Conservation (phyloP, 2,888 invertebrate genomes). For the Erebia epiphron region DNA sequence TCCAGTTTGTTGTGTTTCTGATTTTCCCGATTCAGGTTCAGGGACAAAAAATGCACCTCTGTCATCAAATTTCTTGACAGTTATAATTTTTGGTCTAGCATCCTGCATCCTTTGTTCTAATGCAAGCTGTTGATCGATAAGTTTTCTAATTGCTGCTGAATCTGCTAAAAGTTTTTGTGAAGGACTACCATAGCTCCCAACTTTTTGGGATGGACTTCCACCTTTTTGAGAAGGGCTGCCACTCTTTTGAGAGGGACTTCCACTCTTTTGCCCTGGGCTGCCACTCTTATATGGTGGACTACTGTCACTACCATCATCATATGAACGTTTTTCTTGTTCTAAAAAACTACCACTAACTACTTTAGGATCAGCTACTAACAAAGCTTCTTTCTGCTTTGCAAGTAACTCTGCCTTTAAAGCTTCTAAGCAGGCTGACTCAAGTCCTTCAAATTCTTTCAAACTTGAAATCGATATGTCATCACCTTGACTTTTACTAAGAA, state of each 20-base stretch:
- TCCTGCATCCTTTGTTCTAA: slow-evolving; percentile 71
- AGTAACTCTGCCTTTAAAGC: slow-evolving; percentile 91
- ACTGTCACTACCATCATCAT: slow-evolving; percentile 84
- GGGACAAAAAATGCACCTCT: slow-evolving; percentile 77
- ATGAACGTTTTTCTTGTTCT: slow-evolving; percentile 77
- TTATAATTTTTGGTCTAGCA: slow-evolving; percentile 70
- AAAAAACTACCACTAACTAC: slow-evolving; percentile 75
- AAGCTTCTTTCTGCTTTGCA: slow-evolving; percentile 92
- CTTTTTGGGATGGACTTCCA: slow-evolving; percentile 76
- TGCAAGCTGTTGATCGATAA: slow-evolving; percentile 78
- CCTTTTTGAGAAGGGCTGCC: slow-evolving; percentile 77
- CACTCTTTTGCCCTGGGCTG: slow-evolving; percentile 67
- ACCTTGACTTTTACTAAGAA: slow-evolving; percentile 88
- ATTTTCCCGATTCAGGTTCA: slow-evolving; percentile 58
- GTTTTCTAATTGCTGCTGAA: slow-evolving; percentile 73
- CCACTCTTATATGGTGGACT: slow-evolving; percentile 80
- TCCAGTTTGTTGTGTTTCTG: slow-evolving; percentile 52
- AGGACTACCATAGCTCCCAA: slow-evolving; percentile 74
- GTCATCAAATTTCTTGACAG: slow-evolving; percentile 76
- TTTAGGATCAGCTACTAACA: slow-evolving; percentile 85
- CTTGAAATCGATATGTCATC: slow-evolving; percentile 95
- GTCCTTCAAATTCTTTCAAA: slow-evolving; percentile 95
- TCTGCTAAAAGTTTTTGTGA: slow-evolving; percentile 76
- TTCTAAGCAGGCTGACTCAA: slow-evolving; percentile 94
- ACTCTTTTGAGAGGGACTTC: slow-evolving; percentile 64